phyloP scores from a whole-genome alignment of 2,113 vertebrate species.

The Clarias macrocephalus region DNA sequence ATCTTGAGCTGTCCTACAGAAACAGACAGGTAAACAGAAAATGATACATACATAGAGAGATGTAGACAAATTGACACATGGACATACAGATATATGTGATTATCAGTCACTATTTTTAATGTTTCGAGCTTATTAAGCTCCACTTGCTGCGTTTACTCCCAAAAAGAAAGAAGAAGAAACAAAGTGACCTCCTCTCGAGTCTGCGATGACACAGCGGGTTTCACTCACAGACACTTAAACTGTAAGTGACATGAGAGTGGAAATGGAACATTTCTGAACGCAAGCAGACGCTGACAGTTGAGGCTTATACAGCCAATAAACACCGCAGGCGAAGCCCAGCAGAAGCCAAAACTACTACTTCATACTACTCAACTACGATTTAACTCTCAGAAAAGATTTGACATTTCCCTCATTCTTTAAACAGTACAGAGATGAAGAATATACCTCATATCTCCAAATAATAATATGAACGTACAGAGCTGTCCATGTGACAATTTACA shows the following conservation, averaged over 20 bases:
- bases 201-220: neutral
- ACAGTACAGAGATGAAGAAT: neutral
- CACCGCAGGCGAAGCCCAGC: neutral
- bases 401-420: neutral
- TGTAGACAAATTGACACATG: neutral
- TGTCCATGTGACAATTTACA: neutral
- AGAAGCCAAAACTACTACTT: neutral
- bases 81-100: neutral
- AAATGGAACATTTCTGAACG: neutral
- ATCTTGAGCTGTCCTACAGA: neutral
- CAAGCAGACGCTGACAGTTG: neutral
- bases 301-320: neutral
- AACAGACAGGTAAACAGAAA: neutral
- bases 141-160: neutral
- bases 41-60: neutral
- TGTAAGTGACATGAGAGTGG: neutral
- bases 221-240: neutral
- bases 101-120: neutral
- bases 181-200: neutral
- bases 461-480: neutral
- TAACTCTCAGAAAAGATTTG: neutral
- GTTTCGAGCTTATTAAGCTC: neutral
- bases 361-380: no score
- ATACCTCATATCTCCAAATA: neutral
- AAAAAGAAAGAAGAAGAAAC: neutral